Evolutionary conservation across 2,113 vertebrate species (phyloP), one percentile per base, ranked within the genome.

Genomic region (Melierax canorus): DNA sequence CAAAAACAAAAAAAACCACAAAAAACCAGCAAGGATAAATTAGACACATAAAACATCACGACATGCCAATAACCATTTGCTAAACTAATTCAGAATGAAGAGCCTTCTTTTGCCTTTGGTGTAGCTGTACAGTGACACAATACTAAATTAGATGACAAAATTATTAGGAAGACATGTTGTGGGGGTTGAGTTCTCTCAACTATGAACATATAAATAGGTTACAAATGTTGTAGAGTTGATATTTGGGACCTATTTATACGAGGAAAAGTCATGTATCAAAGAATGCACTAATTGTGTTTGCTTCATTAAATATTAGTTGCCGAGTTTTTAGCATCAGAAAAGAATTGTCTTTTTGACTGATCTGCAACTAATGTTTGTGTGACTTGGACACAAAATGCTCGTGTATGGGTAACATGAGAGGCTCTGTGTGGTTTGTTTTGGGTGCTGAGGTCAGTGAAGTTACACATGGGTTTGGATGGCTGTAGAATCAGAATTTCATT

Each of bases 351-450:
- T 71, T 34, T 24, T 59, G 62, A n/a, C 43, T 62, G 41, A 48
- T 45, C 39, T 38, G 29, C 76, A 69, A 0, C 20, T 59, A 1
- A 14, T 30, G 6, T 8, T 38, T 41, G n/a, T 30, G 41, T 63
- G 74, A 27, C 56, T 81, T 8, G 2, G 55, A 22, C 45, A 59
- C 34, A 38, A 46, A 58, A 36, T 38, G 77, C 38, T 89, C 12
- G 3, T 8, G 22, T 26, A 19, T 38, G 3, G 64, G 34, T 46
- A 20, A 50, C 29, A 3, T 0, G 0, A 53, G 60, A 58, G 45
- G 82, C 45, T 92, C n/a, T 1, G 3, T 4, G 22, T 34, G 15
- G 5, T 41, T 91, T 2, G 0, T 64, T 80, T 60, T 59, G 39
- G 68, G 45, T 80, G 83, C 58, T 55, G 36, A 64, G 67, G 30